Base-by-base conservation (phyloP, 1,140 invertebrate genomes). In the Melitaea cinxia region DNA sequence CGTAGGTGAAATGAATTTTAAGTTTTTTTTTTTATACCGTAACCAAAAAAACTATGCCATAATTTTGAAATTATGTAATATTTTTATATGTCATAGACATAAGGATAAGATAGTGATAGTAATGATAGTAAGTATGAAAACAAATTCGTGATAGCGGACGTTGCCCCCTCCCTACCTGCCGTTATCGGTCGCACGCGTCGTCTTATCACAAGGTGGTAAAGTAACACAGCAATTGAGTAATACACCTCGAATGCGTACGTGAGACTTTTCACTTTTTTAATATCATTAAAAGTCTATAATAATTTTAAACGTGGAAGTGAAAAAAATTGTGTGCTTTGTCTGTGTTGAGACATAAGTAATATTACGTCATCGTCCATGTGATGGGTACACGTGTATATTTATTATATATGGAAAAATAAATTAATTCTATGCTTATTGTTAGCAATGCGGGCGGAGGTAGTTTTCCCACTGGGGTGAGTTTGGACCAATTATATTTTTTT, bases 111-210 rank as follows among this genome's bases (percentile, higher is more conserved):
- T 4, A 30, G 15, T 53, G 17, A 14, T 7, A 4, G 17, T 33
- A 9, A 15, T 47, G 33, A 10, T 45, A 19, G 37, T 39, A 63
- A 56, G 14, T 45, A 45, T 35, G 19, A 55, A 63, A 62, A 42
- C 1, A 45, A 63, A n/a, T n/a, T n/a, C n/a, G 24, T 24, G 52
- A 47, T 49, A 45, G 17, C 26, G 61, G 61, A 0, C 62, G 47
- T 65, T 65, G 62, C 62, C 53, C 62, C 62, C 54, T 50, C 52
- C 53, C 42, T 42, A 61, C 65, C 65, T 57, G 57, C 39, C 9
- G 47, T 60, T 66, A 67, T 67, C 65, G 57, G 52, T 56, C 65
- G 65, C 28, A 60, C 65, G 65, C 57, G 50, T 42, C 57, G 50
- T 42, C 39, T 67, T 67, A 67, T 67, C 65, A 65, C 12, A 19